phyloP scores from a whole-genome alignment of 92 coral and sea anemone genomes.

The Montipora capitata region DNA sequence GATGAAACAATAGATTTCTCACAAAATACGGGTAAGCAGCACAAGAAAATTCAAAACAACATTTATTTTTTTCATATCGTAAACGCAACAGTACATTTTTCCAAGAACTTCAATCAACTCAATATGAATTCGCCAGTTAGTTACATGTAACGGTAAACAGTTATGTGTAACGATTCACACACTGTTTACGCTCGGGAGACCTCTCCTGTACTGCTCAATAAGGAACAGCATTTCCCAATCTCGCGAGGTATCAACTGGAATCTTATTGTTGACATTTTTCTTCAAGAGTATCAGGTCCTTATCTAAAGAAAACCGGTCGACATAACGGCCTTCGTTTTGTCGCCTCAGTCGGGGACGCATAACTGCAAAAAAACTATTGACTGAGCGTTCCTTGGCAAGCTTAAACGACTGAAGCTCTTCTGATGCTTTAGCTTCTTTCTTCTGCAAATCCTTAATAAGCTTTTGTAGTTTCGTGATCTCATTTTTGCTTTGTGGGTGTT shows the following conservation, averaged over 20 bases:
- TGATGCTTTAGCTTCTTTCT: constrained; percentile 54
- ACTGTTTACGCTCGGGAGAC: constrained; percentile 18
- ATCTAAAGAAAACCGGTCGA: constrained; percentile 57
- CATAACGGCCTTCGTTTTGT: constrained; percentile 63
- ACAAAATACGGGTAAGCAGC: neutral
- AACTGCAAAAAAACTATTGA: constrained; percentile 62
- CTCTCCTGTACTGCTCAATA: constrained; percentile 59
- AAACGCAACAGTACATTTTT: neutral
- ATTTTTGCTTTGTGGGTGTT: constrained; percentile 60
- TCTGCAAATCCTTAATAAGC: constrained; percentile 57
- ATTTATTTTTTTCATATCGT: neutral
- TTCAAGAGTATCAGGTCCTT: constrained; percentile 54
- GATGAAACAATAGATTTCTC: neutral
- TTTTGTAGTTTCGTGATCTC: constrained; percentile 60
- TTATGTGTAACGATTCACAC: neutral
- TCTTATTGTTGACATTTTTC: constrained; percentile 59
- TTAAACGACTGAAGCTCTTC: constrained; percentile 64
- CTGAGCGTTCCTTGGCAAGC: constrained; percentile 61
- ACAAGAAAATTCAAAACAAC: neutral
- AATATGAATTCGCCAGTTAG: neutral
- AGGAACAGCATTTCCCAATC: constrained; percentile 65
- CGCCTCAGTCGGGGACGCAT: constrained; percentile 53
- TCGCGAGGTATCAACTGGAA: constrained; percentile 37
- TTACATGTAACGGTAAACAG: no score
- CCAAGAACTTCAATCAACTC: neutral